Conservation (phyloP, 2,113 vertebrate genomes). For the Octodon degus region DNA sequence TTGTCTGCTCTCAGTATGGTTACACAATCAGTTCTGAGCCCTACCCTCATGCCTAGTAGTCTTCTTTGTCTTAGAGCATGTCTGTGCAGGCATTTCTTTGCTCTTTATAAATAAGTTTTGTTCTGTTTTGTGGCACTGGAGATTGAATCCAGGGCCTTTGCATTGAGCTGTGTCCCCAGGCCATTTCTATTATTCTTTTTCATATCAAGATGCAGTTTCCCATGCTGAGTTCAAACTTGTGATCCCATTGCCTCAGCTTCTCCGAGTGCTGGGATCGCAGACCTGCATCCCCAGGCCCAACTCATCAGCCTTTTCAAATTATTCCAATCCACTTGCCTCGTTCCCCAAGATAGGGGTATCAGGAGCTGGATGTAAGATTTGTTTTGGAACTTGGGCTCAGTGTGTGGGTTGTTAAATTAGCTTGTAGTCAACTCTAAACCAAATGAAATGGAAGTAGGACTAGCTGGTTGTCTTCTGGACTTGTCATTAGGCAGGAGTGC, state of each 20-base stretch:
- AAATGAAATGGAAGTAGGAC: neutral
- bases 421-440: neutral
- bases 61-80: conserved; percentile 45
- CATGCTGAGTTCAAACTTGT: neutral
- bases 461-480: neutral
- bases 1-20: neutral
- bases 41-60: conserved; percentile 9
- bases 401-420: neutral
- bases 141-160: neutral
- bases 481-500: neutral
- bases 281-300: neutral
- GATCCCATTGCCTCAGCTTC: neutral
- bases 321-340: neutral
- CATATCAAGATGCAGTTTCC: neutral
- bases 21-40: conserved; percentile 25
- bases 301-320: neutral
- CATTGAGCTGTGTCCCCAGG: neutral
- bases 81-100: conserved; percentile 18
- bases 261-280: neutral
- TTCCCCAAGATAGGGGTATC: neutral
- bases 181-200: neutral
- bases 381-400: neutral
- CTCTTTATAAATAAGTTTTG: neutral
- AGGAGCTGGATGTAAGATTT: neutral
- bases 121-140: neutral